Evolutionary conservation across 1,140 invertebrate species (phyloP), one percentile per base, ranked within the genome.

Genomic region (Stenopsyche tienmushanensis): DNA sequence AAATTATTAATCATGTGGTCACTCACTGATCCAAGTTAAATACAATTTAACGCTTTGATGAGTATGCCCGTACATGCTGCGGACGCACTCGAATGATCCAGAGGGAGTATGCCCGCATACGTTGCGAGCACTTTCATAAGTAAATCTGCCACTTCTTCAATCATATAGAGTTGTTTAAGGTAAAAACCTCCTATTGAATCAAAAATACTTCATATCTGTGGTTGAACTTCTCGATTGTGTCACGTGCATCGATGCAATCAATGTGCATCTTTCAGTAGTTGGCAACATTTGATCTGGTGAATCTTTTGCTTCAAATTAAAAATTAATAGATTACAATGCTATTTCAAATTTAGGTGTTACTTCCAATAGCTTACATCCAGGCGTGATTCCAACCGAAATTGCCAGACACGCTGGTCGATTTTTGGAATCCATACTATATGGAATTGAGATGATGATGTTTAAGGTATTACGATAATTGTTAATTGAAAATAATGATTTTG

Each of bases 311-410:
- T 34, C 5, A 34, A 7, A 34, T 34, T 34, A 7, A 34, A 5
- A 34, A 34, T 34, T 34, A 34, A 34, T 34, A 7, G 13, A 7
- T 34, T 34, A 7, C 5, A 34, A 34, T 34, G 29, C 5, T 34
- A 7, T 34, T 34, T 34, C 29, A 7, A 34, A 7, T 34, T 42
- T 42, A 53, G 80, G 79, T 1, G 83, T 89, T 1, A 85, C 79
- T 1, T 78, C 80, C 0, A 88, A 88, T 71, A 77, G 82, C 20
- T 74, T 87, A 1, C 86, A 89, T 73, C 87, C 86, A 10, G 87
- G 87, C 2, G 76, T 86, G 5, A 84, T 88, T n/a, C 77, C 78
- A 20, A 91, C 89, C 0, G 85, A 89, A 54, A 72, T 92, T 1
- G 82, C 82, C 50, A 82, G 88, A 26, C 83, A 92, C 72, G 60